Evolutionary conservation across 2,888 invertebrate species (phyloP), one percentile per base, ranked within the genome.

Genomic region (Archips xylosteana): DNA sequence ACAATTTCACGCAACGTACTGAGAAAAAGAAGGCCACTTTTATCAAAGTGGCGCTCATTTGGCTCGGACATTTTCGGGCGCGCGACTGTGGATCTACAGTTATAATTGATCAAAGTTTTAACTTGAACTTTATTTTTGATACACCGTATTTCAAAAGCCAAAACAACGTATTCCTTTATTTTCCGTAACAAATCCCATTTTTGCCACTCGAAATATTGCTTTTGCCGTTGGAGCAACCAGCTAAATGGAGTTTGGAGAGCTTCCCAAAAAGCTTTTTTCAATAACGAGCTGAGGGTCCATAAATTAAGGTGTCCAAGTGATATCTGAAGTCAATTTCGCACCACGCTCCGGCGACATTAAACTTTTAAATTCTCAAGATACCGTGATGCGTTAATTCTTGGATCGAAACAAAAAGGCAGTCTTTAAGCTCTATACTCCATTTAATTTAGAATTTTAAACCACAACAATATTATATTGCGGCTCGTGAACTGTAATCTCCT

Each of bases 251-350:
- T 72, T 66, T 51, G 63, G 63, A 80, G 76, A 81, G 80, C 80
- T 83, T 64, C 34, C 61, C 70, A 70, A 65, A 74, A 74, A 70
- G 74, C 74, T 74, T 74, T 84, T 87, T 87, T 83, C 87, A 88
- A 88, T 89, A 88, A 85, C 82, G 80, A 76, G 75, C 81, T 45
- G 76, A 79, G 89, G 88, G 89, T 89, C 83, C 89, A 89, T 89
- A 89, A 89, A 89, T 89, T 89, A 89, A 82, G 83, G 81, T 77
- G 68, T 64, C 74, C 63, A 66, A 70, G 75, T 76, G 79, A 76
- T 82, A 77, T 86, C 85, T 83, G 82, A 87, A 87, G 85, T 82
- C 86, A 87, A 88, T 89, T 88, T 83, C 79, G 81, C 77, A 73
- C 75, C 71, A 77, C 83, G 82, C 76, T 76, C 76, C 59, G 79